Percentiles rank a stretch among this genome's conserved stretches.
Evolutionary conservation across 2,113 vertebrate genomes (phyloP).

Genomic region (Lethenteron camtschaticum): DNA sequence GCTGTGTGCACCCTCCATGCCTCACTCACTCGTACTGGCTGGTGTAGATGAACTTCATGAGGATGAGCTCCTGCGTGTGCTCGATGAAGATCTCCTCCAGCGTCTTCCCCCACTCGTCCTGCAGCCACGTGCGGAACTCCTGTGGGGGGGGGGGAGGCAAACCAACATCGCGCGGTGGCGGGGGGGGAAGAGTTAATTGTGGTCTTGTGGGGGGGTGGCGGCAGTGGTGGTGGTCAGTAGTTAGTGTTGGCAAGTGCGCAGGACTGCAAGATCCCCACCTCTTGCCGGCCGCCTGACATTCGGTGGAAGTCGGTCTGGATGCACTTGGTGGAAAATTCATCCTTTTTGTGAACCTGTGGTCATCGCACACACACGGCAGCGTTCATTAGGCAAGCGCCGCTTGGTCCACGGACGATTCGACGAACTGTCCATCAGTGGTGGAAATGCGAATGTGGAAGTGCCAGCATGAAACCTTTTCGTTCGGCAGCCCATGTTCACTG

Average conservation of each 20-base stretch:
- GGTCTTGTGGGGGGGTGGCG: too few species aligned
- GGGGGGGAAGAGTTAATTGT: too few species aligned
- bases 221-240: too few species aligned
- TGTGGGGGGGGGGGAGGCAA: slow-evolving; percentile 15
- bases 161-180: neutral
- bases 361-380: neutral
- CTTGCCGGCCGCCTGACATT: slow-evolving; percentile 86
- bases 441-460: too few species aligned
- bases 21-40: slow-evolving; percentile 86
- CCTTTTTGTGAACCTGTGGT: slow-evolving; percentile 61
- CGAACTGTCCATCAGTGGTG: too few species aligned
- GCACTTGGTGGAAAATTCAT: slow-evolving; percentile 94
- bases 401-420: too few species aligned
- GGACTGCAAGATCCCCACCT: slow-evolving; percentile 27
- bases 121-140: slow-evolving; percentile 91
- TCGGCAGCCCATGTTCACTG: too few species aligned
- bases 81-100: slow-evolving; percentile 95
- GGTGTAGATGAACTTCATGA: slow-evolving; percentile 99
- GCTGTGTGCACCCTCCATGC: too few species aligned
- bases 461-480: too few species aligned
- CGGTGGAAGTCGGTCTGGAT: slow-evolving; percentile 90
- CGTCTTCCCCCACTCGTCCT: slow-evolving; percentile 84
- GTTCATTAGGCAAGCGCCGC: neutral
- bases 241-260: too few species aligned
- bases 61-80: slow-evolving; percentile 94